Evolutionary conservation across 2,113 vertebrate genomes (phyloP), one percentile per base, ranked within the genome.

Genomic region (Trochalopteron elliotii): DNA sequence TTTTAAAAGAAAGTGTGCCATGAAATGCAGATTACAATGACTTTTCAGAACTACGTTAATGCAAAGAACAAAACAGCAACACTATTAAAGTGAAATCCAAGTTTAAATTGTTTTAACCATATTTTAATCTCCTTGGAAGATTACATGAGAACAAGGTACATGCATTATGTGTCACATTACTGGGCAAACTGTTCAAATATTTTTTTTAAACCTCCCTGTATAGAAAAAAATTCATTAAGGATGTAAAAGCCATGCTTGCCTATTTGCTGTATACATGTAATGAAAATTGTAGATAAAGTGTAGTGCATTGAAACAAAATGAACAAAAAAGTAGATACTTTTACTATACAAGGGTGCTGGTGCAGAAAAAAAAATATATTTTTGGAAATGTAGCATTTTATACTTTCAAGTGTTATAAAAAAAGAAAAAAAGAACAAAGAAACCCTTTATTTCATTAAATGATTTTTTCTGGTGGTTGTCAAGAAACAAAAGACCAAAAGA

Each of bases 191-290:
- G 98, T 98, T 98, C 96, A 97, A 98, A 96, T 98, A 97, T 98
- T 97, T 98, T 98, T 98, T 98, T 98, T 98, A 98, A 98, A 98
- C 97, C 97, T 98, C 98, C 98, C 98, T 98, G 98, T 98, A 98
- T 98, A 98, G 98, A 97, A 98, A 97, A 97, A 97, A 96, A 30
- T 98, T 98, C 98, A 98, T 98, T 98, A 98, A 99, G 98, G 98
- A 99, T 99, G 98, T 99, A 98, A 98, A 99, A 99, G 99, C 99
- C 99, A 99, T 99, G 98, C 98, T 99, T 99, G 98, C 98, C 98
- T 99, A 98, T 98, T 98, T 98, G 98, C 98, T 98, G 98, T 99
- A 98, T 98, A 99, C 98, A 98, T 99, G 98, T 99, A 98, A 98
- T 98, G 98, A 99, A 98, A 98, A 97, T 99, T 99, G 98, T 99